Base-by-base conservation (phyloP, 2,113 vertebrate genomes). In the Paradoxurus hermaphroditus region DNA sequence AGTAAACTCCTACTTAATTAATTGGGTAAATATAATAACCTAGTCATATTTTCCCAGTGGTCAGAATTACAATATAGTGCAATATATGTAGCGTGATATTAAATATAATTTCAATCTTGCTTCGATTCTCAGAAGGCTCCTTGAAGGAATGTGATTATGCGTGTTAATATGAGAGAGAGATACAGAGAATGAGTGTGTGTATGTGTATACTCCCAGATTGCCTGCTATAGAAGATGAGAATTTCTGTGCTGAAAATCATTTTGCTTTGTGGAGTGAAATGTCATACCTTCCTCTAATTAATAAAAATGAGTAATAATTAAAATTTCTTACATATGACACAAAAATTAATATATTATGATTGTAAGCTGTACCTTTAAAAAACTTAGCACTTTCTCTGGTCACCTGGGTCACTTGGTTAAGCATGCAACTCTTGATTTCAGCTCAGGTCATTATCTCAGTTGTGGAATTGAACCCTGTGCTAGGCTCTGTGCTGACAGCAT, bases 221-320 rank as follows among this genome's bases (percentile, higher is more conserved):
- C 83, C 72, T 94, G 65, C 75, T 79, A 85, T 81, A 65, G 77
- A 95, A 36, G 36, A 88, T 91, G 46, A 95, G 62, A 19, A 77
- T 90, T 44, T 94, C 70, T 89, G 25, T 83, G 81, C 67, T 72
- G 82, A 65, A 49, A 86, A 81, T 86, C 18, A 18, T 95, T 91
- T 91, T 96, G 72, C 53, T 95, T 91, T 92, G 85, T 41, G 51
- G 49, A 70, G 29, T 79, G 68, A 97, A 95, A 78, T 94, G 29
- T 86, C 14, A 49, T 83, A 53, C 23, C 34, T 72, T 86, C 27
- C 23, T 41, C 84, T 87, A 78, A 44, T 91, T 89, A 72, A 92
- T 77, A 87, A 91, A 97, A 86, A 94, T 92, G 39, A 78, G 27
- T 75, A 91, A 84, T 79, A 14, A 62, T 85, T 94, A 91, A 75